Base-by-base conservation (phyloP, 2,888 invertebrate genomes). In the Heliconius sara region DNA sequence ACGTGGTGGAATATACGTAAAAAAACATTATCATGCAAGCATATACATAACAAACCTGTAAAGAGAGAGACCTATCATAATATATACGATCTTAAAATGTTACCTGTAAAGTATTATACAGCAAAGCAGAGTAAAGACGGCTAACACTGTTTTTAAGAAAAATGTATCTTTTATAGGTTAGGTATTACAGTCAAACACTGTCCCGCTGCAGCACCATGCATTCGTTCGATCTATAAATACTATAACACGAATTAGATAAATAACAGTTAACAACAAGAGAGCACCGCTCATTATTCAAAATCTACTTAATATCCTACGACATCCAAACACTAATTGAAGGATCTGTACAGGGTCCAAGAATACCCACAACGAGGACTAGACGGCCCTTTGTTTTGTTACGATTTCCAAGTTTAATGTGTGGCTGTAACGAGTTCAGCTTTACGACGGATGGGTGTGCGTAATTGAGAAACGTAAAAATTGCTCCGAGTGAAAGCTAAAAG, bases 391-490 rank as follows among this genome's bases (percentile, higher is more conserved):
- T 75, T 65, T 75, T 43, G 63, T 34, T 65, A 43, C 34, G 63
- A 65, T 75, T 63, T 75, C 25, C 74, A 60, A 63, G 74, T 65
- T 63, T 63, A 75, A 75, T 65, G 74, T 65, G 60, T 43, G 74
- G 63, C 39, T 43, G 65, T 16, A 65, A 65, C 65, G 74, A 63
- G 27, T 65, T 60, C 65, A 75, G 25, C 63, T 65, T 75, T 65
- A 75, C 74, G 74, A 75, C 39, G 65, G 27, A 65, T 65, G 25
- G 43, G 25, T 63, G 63, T 63, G 63, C 39, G 39, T 74, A 74
- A 74, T 63, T 74, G 60, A 74, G 72, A 72, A 72, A 30, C 72
- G 72, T 30, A 73, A 73, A 73, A 73, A 73, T 57, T 73, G 57
- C 72, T n/a, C 34, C 30, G 30, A 73, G 57, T 57, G 72, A 43